phyloP scores from a whole-genome alignment of 2,113 vertebrate genomes.

The Antennarius striatus region DNA sequence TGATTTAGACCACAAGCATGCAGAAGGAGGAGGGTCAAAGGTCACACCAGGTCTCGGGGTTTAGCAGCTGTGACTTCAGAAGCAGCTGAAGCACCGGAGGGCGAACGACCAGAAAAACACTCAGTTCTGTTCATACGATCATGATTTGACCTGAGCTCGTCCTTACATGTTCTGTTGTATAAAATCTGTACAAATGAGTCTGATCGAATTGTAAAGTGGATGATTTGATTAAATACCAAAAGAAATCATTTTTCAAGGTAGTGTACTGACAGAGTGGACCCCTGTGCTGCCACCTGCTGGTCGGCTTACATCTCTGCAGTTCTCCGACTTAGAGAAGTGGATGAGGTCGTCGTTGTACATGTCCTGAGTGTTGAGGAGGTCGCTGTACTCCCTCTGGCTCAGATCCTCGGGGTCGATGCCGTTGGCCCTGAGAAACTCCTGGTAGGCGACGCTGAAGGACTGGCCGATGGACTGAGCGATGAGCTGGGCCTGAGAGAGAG shows the following conservation, averaged over 20 bases:
- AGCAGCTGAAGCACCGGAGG: conserved; percentile 29
- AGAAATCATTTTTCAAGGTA: too few relatives aligned
- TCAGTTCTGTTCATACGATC: background rate
- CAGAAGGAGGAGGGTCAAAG: conserved; percentile 1
- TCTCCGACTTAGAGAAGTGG: conserved; percentile 98
- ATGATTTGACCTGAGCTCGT: conserved; percentile 3
- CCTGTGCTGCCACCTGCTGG: conserved; percentile 40
- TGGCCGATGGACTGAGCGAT: conserved; percentile 98
- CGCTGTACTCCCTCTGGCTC: conserved; percentile 97
- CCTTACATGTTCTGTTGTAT: too few relatives aligned
- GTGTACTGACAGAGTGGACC: too few relatives aligned
- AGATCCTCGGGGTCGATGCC: conserved; percentile 97
- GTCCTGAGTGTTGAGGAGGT: conserved; percentile 98
- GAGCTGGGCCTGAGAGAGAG: conserved; percentile 85
- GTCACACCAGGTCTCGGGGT: conserved; percentile 12
- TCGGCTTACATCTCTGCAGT: conserved; percentile 93
- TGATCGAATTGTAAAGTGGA: background rate
- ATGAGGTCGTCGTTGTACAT: conserved; percentile 99
- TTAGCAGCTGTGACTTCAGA: conserved; percentile 26
- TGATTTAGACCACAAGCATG: conserved; percentile 1
- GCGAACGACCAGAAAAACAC: conserved; percentile 21
- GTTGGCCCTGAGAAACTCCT: conserved; percentile 96
- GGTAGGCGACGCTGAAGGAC: conserved; percentile 96
- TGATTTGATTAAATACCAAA: background rate
- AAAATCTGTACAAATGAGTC: too few relatives aligned